These are phyloP conservation scores for Cotesia vestalis DNA, from an alignment of 1,140 invertebrate genomes.

Conservation along the genomic window DNA sequence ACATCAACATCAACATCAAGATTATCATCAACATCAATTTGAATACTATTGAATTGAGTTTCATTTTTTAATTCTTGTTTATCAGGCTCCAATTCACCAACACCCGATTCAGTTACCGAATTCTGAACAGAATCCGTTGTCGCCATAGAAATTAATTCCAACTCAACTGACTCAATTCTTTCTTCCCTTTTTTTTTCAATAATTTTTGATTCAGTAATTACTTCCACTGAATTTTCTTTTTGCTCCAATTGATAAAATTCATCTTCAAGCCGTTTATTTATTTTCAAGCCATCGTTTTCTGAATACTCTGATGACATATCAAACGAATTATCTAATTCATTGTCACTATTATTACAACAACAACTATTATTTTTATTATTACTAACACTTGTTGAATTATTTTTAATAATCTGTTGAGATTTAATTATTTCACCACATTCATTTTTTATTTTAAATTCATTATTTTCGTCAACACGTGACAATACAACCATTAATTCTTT, in stretches of 20 bases:
- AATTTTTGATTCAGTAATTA: no score
- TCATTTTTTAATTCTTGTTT: neutral
- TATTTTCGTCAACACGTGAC: slow-evolving; percentile 39
- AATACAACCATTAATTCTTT: slow-evolving; percentile 42
- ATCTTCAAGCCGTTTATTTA: slow-evolving; percentile 34
- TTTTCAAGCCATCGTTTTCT: slow-evolving; percentile 32
- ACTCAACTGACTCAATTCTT: no score
- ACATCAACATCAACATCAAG: slow-evolving; percentile 53
- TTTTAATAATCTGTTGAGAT: no score
- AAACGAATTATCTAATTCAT: neutral
- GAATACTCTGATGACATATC: slow-evolving; percentile 37
- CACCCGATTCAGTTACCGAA: no score
- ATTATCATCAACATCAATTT: slow-evolving; percentile 51
- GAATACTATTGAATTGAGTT: slow-evolving; percentile 9
- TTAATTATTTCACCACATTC: no score
- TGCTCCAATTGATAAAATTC: slow-evolving; percentile 21
- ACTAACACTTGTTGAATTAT: neutral
- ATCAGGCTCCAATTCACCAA: no score
- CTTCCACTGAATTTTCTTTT: no score
- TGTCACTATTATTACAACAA: slow-evolving; percentile 8
- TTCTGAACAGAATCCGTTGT: no score
- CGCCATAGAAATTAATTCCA: no score
- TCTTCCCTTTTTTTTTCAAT: no score
- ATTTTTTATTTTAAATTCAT: neutral
- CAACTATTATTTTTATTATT: neutral